Evolutionary conservation across 2,113 vertebrate species (phyloP), one percentile per base, ranked within the genome.

Genomic region (Sebastes schlegelii): DNA sequence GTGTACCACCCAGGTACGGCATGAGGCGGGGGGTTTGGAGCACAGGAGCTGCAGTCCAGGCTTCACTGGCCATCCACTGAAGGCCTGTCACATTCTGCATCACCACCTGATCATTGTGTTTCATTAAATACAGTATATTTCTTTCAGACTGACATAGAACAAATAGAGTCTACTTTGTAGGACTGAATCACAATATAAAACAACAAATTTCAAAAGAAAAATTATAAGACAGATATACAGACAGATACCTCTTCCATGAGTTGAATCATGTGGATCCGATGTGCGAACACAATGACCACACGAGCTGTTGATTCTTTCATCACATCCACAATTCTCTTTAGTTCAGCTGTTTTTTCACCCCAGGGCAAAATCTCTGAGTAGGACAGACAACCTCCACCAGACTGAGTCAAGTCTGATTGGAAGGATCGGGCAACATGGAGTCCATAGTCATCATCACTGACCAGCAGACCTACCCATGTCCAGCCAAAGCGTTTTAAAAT

Each of bases 1-100:
- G 87, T 4, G 94, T 94, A 16, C 95, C 95, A 19, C 91, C 86
- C 42, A 95, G 77, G 69, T 90, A 93, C 2, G 91, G 90, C 42
- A 91, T 87, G 42, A 93, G 70, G 16, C 46, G 77, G 0, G 62
- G 76, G 2, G 84, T 91, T 14, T 89, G 92, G 3, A 94, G 90
- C 43, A 83, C 67, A n/a, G 84, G 54, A 0, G 89, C 84, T 52
- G 90, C 85, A 64, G 93, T 82, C 95, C 94, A 95, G 8, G 92
- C 92, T 84, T 95, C 95, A 78, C 93, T 95, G 34, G 93, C 93
- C 21, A 95, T 91, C 95, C 95, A 95, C 69, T 95, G 94, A 19
- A 87, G 88, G 11, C 89, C 91, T 21, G 84, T 92, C 2, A 94
- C 83, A 78, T 94, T 94, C 52, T 92, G 92, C 54, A 17, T 71